A percentile compares a stretch with the other conserved stretches of the same genome.
phyloP scores from a whole-genome alignment of 2,888 invertebrate genomes.

The Dicranocentrus wangi region DNA sequence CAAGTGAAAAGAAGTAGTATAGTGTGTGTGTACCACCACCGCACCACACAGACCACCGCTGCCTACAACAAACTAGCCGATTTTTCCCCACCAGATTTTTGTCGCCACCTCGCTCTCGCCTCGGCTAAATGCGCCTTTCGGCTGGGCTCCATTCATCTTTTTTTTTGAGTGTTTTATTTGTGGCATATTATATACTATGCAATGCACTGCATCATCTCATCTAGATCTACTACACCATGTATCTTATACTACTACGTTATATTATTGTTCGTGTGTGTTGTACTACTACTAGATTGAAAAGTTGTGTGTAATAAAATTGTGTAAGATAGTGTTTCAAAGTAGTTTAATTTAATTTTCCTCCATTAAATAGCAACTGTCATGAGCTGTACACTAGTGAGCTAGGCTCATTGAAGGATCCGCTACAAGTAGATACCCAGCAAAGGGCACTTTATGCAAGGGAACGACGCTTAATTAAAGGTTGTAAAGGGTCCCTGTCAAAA shows the following conservation, averaged over 20 bases:
- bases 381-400: constrained; percentile 7
- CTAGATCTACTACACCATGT: too few species aligned
- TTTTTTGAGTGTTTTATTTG: background rate
- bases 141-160: constrained; percentile 59
- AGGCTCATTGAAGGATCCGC: constrained; percentile 38
- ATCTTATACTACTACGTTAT: too few species aligned
- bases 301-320: constrained; percentile 24
- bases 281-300: background rate
- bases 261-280: constrained; percentile 6
- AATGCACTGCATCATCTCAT: too few species aligned
- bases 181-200: too few species aligned
- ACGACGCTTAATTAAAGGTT: constrained; percentile 15
- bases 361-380: constrained; percentile 50
- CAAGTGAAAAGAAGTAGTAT: too few species aligned
- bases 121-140: constrained; percentile 46
- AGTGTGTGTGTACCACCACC: too few species aligned
- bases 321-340: constrained; percentile 42
- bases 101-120: background rate
- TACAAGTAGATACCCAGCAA: constrained; percentile 29
- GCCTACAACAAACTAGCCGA: constrained; percentile 51
- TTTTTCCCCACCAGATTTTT: constrained; percentile 1
- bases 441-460: constrained; percentile 17
- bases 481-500: constrained; percentile 35
- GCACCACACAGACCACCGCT: too few species aligned
- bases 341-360: constrained; percentile 40